phyloP scores from a whole-genome alignment of 1,140 invertebrate species.

The Oedothorax gibbosus region DNA sequence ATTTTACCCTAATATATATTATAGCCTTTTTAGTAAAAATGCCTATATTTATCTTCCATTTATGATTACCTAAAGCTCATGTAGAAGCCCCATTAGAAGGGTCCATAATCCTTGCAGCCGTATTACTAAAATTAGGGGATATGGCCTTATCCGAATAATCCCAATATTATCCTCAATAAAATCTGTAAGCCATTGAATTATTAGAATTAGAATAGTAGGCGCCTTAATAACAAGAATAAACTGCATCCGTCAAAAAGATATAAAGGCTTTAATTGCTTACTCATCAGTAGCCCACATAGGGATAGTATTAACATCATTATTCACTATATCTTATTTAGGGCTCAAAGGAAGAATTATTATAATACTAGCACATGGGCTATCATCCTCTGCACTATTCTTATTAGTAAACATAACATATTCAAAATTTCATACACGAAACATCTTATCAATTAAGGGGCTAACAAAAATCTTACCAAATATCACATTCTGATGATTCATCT shows the following conservation, averaged over 20 bases:
- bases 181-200: conserved; percentile 70
- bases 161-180: conserved; percentile 70
- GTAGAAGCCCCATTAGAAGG: conserved; percentile 78
- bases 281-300: conserved; percentile 75
- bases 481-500: conserved; percentile 75
- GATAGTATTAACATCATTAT: conserved; percentile 71
- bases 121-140: conserved; percentile 79
- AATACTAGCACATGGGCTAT: conserved; percentile 72
- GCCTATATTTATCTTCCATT: conserved; percentile 77
- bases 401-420: conserved; percentile 77
- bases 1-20: conserved; percentile 68
- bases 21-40: conserved; percentile 78
- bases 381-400: conserved; percentile 78
- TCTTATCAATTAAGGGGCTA: conserved; percentile 69
- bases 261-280: conserved; percentile 76
- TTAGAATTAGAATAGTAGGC: conserved; percentile 73
- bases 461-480: conserved; percentile 65
- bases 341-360: too few species aligned
- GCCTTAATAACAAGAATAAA: conserved; percentile 73
- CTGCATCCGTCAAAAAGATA: conserved; percentile 74
- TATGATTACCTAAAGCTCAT: conserved; percentile 80
- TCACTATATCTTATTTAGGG: conserved; percentile 73
- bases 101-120: conserved; percentile 78
- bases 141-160: conserved; percentile 74
- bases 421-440: conserved; percentile 67